Base-by-base conservation (phyloP, 2,888 invertebrate genomes). In the Eristalis arbustorum region DNA sequence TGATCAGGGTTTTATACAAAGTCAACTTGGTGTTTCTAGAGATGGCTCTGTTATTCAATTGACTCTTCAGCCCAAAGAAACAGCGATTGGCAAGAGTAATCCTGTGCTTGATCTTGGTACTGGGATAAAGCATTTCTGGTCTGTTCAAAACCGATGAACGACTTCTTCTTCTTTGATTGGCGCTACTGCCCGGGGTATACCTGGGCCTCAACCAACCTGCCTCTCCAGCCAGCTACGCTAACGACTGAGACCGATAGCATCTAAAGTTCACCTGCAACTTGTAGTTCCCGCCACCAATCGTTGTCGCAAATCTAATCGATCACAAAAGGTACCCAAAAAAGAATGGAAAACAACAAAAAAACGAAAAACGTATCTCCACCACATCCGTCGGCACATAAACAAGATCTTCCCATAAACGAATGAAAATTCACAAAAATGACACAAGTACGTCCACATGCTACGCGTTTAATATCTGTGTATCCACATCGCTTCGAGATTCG, bases 401-500 rank as follows among this genome's bases (percentile, higher is more conserved):
- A 49, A 69, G 62, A 77, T 77, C 81, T 69, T 74, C 31, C 71
- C 56, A 75, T 63, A 67, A 61, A 28, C 13, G n/a, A 40, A 63
- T 22, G 6, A 37, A 42, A 49, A 68, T 63, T 28, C 13, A 62
- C 23, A 61, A 18, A 62, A 34, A 3, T 57, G 57, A 23, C 22
- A 42, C 42, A 42, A 42, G 49, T 18, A 49, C 49, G 49, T 49
- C 49, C 49, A 49, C 49, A 49, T 49, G 18, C 49, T 49, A 49
- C 49, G 18, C 18, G 49, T 8, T 1, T n/a, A n/a, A n/a, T n/a
- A 5, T 37, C 1, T 18, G 49, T 76, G 62, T 61, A 62, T 80
- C 63, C 49, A 64, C 64, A 72, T 25, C 80, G 62, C 31, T 77
- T 82, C 85, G 85, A 85, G 87, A 87, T 87, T 28, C 59, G 83